Evolutionary conservation across 92 coral and sea anemone species (phyloP), one percentile per base, ranked within the genome.

Genomic region (Zoanthus gigantus): DNA sequence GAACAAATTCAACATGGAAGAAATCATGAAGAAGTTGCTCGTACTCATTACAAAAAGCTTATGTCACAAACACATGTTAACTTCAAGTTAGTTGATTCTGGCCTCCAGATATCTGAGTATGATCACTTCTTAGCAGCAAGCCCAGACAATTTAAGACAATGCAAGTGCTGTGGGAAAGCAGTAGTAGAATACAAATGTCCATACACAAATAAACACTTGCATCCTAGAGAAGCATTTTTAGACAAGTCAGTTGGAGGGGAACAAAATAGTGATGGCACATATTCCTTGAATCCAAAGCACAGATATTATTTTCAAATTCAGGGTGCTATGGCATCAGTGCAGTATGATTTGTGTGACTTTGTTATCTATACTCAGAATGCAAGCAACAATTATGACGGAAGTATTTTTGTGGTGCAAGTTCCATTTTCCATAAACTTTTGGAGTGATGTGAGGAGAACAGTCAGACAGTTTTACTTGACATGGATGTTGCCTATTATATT

Each of bases 361-460:
- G 54, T 82, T 23, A 74, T 82, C 29, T 82, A 74, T 71, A 82
- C 68, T 65, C 57, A 82, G 86, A 82, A 82, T 82, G 86, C 29
- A 63, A 63, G 69, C 69, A 63, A 63, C 69, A 63, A 63, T 23
- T 63, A 63, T 63, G 69, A 63, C 8, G 69, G 69, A 15, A 63
- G 69, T 63, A 63, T 63, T 15, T 63, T 63, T 63, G 69, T 23
- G 69, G 69, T 23, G 23, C 69, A 63, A 63, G 69, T 63, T 63
- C 69, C 69, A 16, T 63, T 63, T 63, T 63, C 69, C 18, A 63
- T 16, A 23, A 23, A 63, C 18, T 63, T 63, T 63, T 63, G 69
- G 69, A 23, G 29, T 16, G 69, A 63, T 63, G 69, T 63, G 69
- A 63, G 69, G 69, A 16, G 29, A 63, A 63, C 69, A 63, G 69